These are phyloP conservation scores for Amiota minor DNA, from an alignment of 2,888 invertebrate genomes.

Conservation along the genomic window DNA sequence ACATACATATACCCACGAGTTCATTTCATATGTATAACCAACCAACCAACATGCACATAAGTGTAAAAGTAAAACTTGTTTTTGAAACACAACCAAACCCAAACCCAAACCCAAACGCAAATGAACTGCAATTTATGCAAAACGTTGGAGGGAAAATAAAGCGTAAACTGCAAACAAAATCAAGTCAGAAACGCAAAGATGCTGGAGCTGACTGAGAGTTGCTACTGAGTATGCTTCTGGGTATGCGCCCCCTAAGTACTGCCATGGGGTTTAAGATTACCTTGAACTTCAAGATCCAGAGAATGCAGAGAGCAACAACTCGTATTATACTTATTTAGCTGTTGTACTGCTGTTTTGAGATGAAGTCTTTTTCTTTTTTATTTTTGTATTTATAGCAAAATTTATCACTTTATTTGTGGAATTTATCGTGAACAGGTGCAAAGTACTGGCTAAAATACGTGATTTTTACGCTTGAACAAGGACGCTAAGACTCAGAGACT, in stretches of 20 bases:
- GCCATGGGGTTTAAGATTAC: slow-evolving; percentile 1
- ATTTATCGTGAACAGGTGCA: slow-evolving; percentile 32
- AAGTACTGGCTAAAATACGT: slow-evolving; percentile 10
- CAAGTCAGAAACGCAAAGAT: neutral
- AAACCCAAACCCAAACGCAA: slow-evolving; percentile 24
- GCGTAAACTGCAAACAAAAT: slow-evolving; percentile 10
- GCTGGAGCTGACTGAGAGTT: neutral
- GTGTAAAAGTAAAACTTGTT: slow-evolving; percentile 28
- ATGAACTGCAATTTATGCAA: slow-evolving; percentile 20
- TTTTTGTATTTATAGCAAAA: neutral
- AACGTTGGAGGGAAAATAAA: slow-evolving; percentile 21
- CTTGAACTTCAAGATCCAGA: slow-evolving; percentile 19
- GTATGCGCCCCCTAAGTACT: neutral
- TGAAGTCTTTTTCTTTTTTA: neutral
- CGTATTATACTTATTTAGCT: neutral
- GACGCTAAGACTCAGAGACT: neutral
- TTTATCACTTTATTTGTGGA: slow-evolving; percentile 28
- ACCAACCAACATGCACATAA: neutral
- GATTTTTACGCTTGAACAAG: slow-evolving; percentile 9
- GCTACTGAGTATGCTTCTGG: too few relatives aligned
- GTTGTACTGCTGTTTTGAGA: neutral
- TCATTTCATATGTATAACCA: too few relatives aligned
- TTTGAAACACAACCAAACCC: slow-evolving; percentile 9
- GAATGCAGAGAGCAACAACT: slow-evolving; percentile 3
- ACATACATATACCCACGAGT: neutral